A percentile compares a stretch with the other conserved stretches of the same genome.
Conservation (phyloP, 2,888 invertebrate genomes). For the Cecidostiba fungosa region DNA sequence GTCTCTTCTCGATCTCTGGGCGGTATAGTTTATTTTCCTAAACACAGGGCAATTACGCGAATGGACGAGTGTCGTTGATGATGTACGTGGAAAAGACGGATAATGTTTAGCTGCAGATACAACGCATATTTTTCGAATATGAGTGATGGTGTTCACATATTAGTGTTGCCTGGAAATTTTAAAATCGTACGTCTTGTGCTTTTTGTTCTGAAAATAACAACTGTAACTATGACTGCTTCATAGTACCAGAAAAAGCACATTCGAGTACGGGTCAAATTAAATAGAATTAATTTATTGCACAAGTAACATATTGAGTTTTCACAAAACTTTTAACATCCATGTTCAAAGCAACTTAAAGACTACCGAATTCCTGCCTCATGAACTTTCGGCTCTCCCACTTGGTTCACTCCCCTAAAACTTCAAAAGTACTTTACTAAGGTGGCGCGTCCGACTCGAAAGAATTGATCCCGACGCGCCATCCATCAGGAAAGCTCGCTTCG, state of each 20-base stretch:
- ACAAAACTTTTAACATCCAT: neutral
- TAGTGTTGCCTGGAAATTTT: too few relatives aligned
- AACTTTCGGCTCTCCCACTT: neutral
- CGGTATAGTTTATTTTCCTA: neutral
- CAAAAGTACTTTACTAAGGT: constrained; percentile 10
- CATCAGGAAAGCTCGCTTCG: constrained; percentile 34
- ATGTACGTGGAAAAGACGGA: neutral
- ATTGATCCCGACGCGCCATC: constrained; percentile 47
- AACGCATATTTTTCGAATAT: neutral
- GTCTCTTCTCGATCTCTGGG: neutral
- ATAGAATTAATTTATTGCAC: too few relatives aligned
- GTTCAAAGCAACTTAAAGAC: neutral
- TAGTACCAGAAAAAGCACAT: too few relatives aligned
- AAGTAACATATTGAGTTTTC: too few relatives aligned
- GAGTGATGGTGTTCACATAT: neutral
- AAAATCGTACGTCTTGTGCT: neutral
- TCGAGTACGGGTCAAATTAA: too few relatives aligned
- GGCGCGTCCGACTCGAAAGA: constrained; percentile 28
- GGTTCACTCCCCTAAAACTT: neutral
- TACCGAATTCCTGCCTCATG: neutral
- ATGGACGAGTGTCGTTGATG: constrained; percentile 31
- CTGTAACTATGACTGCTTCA: too few relatives aligned
- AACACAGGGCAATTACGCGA: constrained; percentile 6
- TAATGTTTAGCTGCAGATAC: too few relatives aligned
- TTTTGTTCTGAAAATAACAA: too few relatives aligned